Conservation (phyloP, 2,888 invertebrate genomes). For the Oeneis ivallda region DNA sequence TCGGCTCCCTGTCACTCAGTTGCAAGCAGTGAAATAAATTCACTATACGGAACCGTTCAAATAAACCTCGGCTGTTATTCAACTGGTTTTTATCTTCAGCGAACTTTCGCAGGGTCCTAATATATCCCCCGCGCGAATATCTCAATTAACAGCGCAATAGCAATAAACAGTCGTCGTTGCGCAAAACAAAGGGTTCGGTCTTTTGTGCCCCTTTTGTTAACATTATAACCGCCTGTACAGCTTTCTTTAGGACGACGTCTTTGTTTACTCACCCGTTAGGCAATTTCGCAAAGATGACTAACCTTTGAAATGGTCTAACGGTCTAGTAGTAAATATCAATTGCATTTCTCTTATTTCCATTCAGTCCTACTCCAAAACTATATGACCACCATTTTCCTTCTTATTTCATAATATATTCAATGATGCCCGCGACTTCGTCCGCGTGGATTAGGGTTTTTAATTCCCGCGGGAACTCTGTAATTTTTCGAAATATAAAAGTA, state of each 20-base stretch:
- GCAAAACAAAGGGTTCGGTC: constrained; percentile 60
- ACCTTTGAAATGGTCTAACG: constrained; percentile 35
- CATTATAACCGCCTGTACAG: constrained; percentile 55
- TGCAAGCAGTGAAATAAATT: neutral
- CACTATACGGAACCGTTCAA: constrained; percentile 7
- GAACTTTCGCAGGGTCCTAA: constrained; percentile 37
- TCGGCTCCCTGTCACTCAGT: neutral
- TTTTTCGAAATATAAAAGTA: no score
- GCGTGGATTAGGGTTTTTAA: no score
- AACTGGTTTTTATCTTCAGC: constrained; percentile 43
- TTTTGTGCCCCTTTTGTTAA: constrained; percentile 49
- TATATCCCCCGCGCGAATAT: constrained; percentile 41
- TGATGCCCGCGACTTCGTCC: no score
- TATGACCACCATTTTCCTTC: neutral
- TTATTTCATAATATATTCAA: no score
- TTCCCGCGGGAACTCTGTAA: no score
- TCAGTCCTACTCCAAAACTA: neutral
- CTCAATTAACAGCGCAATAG: constrained; percentile 52
- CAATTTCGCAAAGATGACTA: constrained; percentile 64
- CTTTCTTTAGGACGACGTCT: constrained; percentile 54
- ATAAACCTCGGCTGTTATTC: neutral
- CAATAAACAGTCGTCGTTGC: constrained; percentile 51
- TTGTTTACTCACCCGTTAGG: constrained; percentile 54
- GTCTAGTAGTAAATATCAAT: constrained; percentile 1
- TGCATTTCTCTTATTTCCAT: neutral